phyloP scores from a whole-genome alignment of 92 coral and sea anemone species.

The Porites evermanni region DNA sequence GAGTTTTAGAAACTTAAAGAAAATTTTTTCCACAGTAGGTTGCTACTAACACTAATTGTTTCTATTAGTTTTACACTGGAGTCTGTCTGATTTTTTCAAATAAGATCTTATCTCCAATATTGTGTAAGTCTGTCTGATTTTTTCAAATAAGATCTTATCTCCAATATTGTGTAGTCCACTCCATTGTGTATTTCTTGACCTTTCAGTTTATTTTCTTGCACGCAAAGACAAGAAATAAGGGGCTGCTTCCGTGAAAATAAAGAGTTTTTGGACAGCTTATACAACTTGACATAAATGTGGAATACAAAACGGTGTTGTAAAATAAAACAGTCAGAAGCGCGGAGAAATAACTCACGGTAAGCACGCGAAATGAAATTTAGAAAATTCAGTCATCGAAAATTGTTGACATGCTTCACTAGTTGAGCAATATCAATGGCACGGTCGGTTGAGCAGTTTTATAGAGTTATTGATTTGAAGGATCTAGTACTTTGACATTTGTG shows the following conservation, averaged over 20 bases:
- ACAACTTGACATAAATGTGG: too few relatives aligned
- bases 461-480: not conserved
- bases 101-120: not conserved
- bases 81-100: too few relatives aligned
- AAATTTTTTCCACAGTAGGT: too few relatives aligned
- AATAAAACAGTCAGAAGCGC: too few relatives aligned
- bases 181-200: not conserved
- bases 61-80: too few relatives aligned
- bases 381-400: slow-evolving; percentile 14
- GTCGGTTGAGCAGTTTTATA: not conserved
- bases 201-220: too few relatives aligned
- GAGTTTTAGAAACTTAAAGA: too few relatives aligned
- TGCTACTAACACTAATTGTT: too few relatives aligned
- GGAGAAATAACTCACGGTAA: not conserved
- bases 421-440: not conserved
- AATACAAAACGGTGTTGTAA: too few relatives aligned
- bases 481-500: not conserved
- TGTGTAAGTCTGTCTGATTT: not conserved
- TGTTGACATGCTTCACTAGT: not conserved
- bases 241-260: too few relatives aligned
- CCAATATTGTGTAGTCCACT: not conserved
- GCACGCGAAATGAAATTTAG: not conserved
- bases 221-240: too few relatives aligned
- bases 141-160: not conserved
- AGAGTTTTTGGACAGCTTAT: too few relatives aligned